Conservation (phyloP, 2,113 vertebrate genomes). For the Centropus bengalensis region DNA sequence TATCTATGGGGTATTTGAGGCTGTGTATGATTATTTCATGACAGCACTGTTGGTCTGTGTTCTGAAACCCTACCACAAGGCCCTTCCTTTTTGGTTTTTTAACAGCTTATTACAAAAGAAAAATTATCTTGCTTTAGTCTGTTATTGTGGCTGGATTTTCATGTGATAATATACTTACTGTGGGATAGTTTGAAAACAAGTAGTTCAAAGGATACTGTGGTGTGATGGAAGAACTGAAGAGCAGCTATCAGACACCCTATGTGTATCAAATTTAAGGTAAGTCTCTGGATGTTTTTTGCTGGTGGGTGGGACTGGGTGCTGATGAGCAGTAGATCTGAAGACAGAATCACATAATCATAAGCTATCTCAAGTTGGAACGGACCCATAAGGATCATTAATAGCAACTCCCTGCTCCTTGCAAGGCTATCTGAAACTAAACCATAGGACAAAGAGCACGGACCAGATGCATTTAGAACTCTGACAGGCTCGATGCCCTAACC, state of each 20-base stretch:
- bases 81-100: background rate
- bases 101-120: background rate
- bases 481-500: too few relatives aligned
- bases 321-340: background rate
- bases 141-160: background rate
- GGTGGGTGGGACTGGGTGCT: background rate
- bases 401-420: too few relatives aligned
- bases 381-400: too few relatives aligned
- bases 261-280: background rate
- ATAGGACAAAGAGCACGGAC: too few relatives aligned
- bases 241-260: background rate
- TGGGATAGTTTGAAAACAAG: background rate
- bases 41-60: background rate
- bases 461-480: too few relatives aligned
- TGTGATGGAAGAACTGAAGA: background rate
- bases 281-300: background rate
- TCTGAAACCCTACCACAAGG: background rate
- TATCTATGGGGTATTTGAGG: background rate
- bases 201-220: background rate
- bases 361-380: too few relatives aligned
- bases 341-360: too few relatives aligned
- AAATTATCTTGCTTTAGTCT: background rate
- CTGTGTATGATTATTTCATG: background rate
- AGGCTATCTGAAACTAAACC: too few relatives aligned
- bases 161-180: background rate